Evolutionary conservation across 2,113 vertebrate genomes (phyloP).

Genomic region (Euleptes europaea): DNA sequence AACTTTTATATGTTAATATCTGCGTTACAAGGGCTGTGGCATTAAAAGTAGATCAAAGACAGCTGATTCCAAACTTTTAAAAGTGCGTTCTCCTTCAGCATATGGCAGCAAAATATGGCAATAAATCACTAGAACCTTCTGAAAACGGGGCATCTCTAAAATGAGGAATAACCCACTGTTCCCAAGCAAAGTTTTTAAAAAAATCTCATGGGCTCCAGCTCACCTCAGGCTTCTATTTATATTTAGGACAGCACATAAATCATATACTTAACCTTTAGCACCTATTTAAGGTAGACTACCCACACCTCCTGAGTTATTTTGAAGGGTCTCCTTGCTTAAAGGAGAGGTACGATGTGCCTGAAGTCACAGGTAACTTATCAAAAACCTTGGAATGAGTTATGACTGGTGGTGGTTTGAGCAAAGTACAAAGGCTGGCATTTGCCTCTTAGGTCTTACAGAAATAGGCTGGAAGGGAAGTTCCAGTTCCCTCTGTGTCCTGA

Average conservation of each 20-base stretch:
- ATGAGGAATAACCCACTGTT: neutral
- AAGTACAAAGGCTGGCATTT: neutral
- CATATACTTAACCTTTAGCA: neutral
- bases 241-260: slow-evolving; percentile 3
- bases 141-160: neutral
- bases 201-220: neutral
- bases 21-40: neutral
- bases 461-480: neutral
- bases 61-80: neutral
- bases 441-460: neutral
- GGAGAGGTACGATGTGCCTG: neutral
- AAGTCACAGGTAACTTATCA: neutral
- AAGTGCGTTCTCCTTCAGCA: neutral
- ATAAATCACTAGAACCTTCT: slow-evolving; percentile 11
- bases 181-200: neutral
- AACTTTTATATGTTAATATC: slow-evolving; percentile 5
- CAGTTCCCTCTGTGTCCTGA: neutral
- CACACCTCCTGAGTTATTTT: neutral
- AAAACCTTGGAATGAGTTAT: neutral
- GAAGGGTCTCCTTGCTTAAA: neutral
- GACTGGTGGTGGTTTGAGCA: neutral
- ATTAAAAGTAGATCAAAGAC: neutral
- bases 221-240: neutral
- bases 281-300: neutral
- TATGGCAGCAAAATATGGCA: neutral